Conservation (phyloP, 37 sponge, comb jelly and placozoan species). For the Axinella damicornis region DNA sequence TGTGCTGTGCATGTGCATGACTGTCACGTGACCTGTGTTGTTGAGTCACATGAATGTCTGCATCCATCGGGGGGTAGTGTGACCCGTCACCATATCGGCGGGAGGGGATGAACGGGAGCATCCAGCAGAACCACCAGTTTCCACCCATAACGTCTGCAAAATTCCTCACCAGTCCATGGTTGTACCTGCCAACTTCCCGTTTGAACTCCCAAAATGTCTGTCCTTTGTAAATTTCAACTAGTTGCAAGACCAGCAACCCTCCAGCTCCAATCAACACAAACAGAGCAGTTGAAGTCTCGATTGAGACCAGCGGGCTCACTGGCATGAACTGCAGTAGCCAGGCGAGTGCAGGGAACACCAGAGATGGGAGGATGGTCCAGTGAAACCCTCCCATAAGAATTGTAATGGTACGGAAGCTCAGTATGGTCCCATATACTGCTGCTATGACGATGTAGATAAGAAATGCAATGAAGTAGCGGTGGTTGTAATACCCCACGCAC, state of each 20-base stretch:
- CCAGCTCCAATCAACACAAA: slow-evolving; percentile 40
- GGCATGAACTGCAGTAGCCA: slow-evolving; percentile 60
- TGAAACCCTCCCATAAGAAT: slow-evolving; percentile 45
- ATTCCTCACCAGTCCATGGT: slow-evolving; percentile 31
- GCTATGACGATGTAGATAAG: slow-evolving; percentile 62
- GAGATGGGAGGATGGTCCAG: slow-evolving; percentile 33
- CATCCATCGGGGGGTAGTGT: slow-evolving; percentile 39
- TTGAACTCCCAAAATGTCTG: slow-evolving; percentile 74
- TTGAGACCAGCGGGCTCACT: slow-evolving; percentile 32
- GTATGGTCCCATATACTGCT: slow-evolving; percentile 43
- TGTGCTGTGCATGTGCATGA: no score
- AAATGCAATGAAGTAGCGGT: slow-evolving; percentile 81
- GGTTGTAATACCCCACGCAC: slow-evolving; percentile 88
- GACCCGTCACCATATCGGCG: slow-evolving; percentile 71
- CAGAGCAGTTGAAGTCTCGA: slow-evolving; percentile 58
- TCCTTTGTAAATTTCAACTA: slow-evolving; percentile 50
- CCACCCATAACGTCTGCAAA: slow-evolving; percentile 58
- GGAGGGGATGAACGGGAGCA: slow-evolving; percentile 81
- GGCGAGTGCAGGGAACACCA: slow-evolving; percentile 78
- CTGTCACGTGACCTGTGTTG: no score
- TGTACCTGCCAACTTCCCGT: slow-evolving; percentile 17
- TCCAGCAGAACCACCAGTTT: slow-evolving; percentile 78
- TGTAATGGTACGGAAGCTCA: slow-evolving; percentile 46
- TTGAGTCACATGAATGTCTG: neutral
- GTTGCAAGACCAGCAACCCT: slow-evolving; percentile 48